Evolutionary conservation across 1,140 invertebrate species (phyloP).

Genomic region (Aricia agestis): DNA sequence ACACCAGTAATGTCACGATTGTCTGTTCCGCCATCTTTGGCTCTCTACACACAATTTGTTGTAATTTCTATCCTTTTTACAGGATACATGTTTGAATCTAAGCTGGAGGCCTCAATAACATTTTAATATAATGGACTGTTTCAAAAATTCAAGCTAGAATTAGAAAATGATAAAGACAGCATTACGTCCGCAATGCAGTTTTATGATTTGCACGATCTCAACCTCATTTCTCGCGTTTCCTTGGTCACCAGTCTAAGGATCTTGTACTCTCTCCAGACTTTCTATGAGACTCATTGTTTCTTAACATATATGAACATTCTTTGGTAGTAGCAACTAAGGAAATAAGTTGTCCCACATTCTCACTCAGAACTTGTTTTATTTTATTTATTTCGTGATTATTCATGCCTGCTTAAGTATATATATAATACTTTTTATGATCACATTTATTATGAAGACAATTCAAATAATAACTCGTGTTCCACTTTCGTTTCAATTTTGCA

Average conservation of each 20-base stretch:
- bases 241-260: not conserved
- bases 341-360: not conserved
- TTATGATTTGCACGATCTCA: constrained; percentile 8
- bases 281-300: not conserved
- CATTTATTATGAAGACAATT: not conserved
- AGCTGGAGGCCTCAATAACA: not conserved
- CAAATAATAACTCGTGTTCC: not conserved
- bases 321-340: not conserved
- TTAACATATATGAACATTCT: not conserved
- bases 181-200: constrained; percentile 16
- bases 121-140: not conserved
- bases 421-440: not conserved
- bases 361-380: not conserved
- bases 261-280: not conserved
- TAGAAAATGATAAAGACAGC: not conserved
- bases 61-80: constrained; percentile 40
- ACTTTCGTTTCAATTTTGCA: not conserved
- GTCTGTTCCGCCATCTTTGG: constrained; percentile 65
- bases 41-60: constrained; percentile 38
- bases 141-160: not conserved
- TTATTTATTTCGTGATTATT: not conserved
- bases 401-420: too few species aligned
- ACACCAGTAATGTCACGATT: constrained; percentile 63
- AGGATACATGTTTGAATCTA: constrained; percentile 5
- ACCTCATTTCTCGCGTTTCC: constrained; percentile 8